Evolutionary conservation across 2,888 invertebrate genomes (phyloP).

Genomic region (Temnothorax ravouxi): DNA sequence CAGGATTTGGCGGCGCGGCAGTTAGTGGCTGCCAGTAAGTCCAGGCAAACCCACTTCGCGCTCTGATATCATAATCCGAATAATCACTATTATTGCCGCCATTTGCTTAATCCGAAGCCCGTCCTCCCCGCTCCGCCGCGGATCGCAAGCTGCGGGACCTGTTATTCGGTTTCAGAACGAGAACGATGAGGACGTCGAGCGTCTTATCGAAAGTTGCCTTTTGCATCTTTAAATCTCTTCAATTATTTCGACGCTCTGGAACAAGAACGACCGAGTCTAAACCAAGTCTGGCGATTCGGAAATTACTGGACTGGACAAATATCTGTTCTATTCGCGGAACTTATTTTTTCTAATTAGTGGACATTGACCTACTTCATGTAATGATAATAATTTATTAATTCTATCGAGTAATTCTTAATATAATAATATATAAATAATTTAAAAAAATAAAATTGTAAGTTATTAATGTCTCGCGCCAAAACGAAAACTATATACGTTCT

Average conservation of each 20-base stretch:
- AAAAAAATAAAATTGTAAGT: neutral
- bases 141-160: slow-evolving; percentile 60
- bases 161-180: slow-evolving; percentile 52
- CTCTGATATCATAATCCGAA: slow-evolving; percentile 87
- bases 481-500: neutral
- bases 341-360: neutral
- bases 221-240: slow-evolving; percentile 43
- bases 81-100: slow-evolving; percentile 86
- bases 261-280: neutral
- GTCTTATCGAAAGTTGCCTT: slow-evolving; percentile 45
- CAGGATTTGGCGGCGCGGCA: slow-evolving; percentile 85
- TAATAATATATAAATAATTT: neutral
- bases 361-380: neutral
- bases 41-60: slow-evolving; percentile 84
- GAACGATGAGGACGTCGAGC: slow-evolving; percentile 50
- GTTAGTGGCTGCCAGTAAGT: slow-evolving; percentile 83
- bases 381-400: neutral
- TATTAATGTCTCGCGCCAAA: neutral
- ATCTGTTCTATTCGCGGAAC: neutral
- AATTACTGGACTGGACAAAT: neutral
- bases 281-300: neutral
- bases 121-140: slow-evolving; percentile 55
- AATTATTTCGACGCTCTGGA: slow-evolving; percentile 16
- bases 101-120: slow-evolving; percentile 85
- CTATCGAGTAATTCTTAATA: neutral